Conservation (phyloP, 2,888 invertebrate genomes). For the Tryphoninae sp. region DNA sequence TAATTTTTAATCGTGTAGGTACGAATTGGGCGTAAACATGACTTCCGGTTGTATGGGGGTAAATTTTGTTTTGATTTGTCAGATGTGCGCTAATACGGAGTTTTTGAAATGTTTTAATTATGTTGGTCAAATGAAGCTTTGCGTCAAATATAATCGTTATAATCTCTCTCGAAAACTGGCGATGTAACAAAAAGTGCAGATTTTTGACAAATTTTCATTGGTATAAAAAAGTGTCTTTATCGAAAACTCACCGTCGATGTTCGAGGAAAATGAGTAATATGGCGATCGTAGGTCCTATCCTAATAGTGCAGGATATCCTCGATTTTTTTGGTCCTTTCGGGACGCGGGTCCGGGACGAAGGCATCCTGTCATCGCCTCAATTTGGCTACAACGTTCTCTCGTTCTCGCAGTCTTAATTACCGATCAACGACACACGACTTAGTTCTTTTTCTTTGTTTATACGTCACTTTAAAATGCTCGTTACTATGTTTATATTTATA, state of each 20-base stretch:
- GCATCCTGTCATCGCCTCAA: conserved; percentile 81
- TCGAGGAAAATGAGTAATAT: conserved; percentile 73
- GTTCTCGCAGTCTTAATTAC: conserved; percentile 12
- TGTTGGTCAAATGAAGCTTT: neutral
- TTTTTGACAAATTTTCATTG: neutral
- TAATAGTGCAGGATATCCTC: conserved; percentile 66
- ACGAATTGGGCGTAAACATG: neutral
- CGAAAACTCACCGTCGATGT: conserved; percentile 74
- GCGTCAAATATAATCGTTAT: neutral
- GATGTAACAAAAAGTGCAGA: neutral
- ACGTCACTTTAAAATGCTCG: neutral
- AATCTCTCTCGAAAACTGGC: neutral
- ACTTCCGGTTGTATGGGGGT: no score
- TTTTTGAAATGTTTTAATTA: no score
- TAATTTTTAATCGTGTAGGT: neutral
- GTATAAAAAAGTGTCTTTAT: neutral
- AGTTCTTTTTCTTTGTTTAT: conserved; percentile 56
- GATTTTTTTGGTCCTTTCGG: conserved; percentile 74
- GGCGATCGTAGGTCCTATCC: conserved; percentile 70
- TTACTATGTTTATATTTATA: neutral
- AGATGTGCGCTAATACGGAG: no score
- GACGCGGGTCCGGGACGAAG: conserved; percentile 76
- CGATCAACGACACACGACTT: conserved; percentile 32
- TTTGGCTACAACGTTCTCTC: conserved; percentile 62
- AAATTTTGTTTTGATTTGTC: no score